Conservation (phyloP, 2,888 invertebrate genomes). For the Arrhopalites spinosus region DNA sequence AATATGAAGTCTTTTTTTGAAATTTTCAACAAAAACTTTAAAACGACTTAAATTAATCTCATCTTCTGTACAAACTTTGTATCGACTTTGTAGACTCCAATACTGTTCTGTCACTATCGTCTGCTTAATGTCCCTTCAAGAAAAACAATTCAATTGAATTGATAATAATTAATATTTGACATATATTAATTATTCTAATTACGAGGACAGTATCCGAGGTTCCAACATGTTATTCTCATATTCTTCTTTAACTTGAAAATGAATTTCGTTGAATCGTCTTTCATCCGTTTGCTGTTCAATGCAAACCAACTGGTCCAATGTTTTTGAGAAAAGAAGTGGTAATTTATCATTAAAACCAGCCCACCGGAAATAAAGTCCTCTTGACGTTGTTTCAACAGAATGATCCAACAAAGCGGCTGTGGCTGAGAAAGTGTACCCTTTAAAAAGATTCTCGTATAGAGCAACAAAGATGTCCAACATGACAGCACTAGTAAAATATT, state of each 20-base stretch:
- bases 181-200: background rate
- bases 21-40: background rate
- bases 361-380: conserved; percentile 11
- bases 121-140: conserved; percentile 10
- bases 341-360: conserved; percentile 26
- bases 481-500: conserved; percentile 17
- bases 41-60: background rate
- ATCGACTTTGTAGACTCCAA: background rate
- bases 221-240: conserved; percentile 12
- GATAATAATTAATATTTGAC: background rate
- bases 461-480: conserved; percentile 21
- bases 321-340: background rate
- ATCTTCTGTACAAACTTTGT: background rate
- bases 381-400: background rate
- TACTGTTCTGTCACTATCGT: background rate
- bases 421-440: conserved; percentile 10
- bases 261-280: background rate
- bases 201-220: conserved; percentile 22
- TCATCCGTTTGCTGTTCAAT: background rate
- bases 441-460: background rate
- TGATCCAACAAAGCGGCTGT: conserved; percentile 14
- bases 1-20: conserved; percentile 6
- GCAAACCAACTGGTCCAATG: background rate
- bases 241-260: background rate
- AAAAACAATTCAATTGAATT: background rate